Evolutionary conservation across 2,113 vertebrate species (phyloP).

Genomic region (Pelecanoides urinatrix): DNA sequence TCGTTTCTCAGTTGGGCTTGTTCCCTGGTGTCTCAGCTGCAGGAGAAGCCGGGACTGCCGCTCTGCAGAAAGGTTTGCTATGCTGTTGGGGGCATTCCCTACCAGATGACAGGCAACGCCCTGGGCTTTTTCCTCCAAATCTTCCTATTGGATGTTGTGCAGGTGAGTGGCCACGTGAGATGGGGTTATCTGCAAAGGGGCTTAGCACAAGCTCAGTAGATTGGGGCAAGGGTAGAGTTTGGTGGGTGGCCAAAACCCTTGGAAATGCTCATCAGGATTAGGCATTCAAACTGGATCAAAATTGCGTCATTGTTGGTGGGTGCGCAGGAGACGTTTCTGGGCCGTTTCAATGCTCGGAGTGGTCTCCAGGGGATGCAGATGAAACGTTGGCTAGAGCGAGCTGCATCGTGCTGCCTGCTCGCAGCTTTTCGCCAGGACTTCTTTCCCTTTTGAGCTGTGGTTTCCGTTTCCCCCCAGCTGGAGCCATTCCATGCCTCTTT

Average conservation of each 20-base stretch:
- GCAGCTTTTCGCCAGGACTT: background rate
- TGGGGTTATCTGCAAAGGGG: background rate
- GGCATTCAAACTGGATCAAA: background rate
- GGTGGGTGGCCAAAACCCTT: background rate
- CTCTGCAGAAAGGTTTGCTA: conserved; percentile 73
- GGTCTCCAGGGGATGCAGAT: background rate
- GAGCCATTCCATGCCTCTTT: conserved; percentile 70
- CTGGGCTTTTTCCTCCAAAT: conserved; percentile 74
- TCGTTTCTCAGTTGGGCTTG: background rate
- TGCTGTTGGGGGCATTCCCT: conserved; percentile 67
- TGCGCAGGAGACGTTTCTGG: background rate
- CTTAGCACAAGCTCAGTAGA: background rate
- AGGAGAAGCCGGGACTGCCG: conserved; percentile 43
- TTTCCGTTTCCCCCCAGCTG: conserved; percentile 38
- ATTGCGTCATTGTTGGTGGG: background rate
- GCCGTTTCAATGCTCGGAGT: background rate
- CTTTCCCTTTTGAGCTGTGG: background rate
- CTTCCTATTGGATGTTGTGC: conserved; percentile 77
- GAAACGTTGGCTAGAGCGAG: background rate
- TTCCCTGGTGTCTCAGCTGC: background rate
- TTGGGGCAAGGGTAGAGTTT: background rate
- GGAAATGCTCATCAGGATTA: background rate
- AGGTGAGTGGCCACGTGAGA: conserved; percentile 44
- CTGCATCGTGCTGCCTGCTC: background rate
- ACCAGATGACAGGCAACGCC: conserved; percentile 67